These are phyloP conservation scores for Ataeniobius toweri DNA, from an alignment of 2,797 vertebrate genomes.

Conservation along the genomic window DNA sequence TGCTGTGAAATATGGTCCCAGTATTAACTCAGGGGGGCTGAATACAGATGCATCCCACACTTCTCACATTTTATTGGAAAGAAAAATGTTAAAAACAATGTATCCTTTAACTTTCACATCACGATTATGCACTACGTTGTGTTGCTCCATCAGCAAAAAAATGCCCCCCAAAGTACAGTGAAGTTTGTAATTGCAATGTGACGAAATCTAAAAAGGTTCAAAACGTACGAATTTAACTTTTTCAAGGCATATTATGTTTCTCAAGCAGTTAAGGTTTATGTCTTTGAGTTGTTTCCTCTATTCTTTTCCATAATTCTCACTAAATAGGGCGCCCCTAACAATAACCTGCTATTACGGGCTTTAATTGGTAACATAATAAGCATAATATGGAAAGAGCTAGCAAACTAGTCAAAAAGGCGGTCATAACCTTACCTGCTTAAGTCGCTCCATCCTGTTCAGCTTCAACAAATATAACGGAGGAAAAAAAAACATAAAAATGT, in stretches of 20 bases:
- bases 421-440: conserved; percentile 35
- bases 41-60: too few relatives aligned
- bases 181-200: background rate
- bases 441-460: conserved; percentile 34
- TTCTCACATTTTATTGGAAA: too few relatives aligned
- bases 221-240: background rate
- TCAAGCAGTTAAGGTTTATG: background rate
- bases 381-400: background rate
- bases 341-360: too few relatives aligned
- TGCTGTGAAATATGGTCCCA: too few relatives aligned
- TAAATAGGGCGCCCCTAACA: background rate
- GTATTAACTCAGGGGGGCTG: too few relatives aligned
- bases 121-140: too few relatives aligned
- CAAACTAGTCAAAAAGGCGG: background rate
- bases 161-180: background rate
- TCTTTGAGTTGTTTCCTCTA: background rate
- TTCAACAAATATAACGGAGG: background rate
- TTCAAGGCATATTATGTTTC: background rate
- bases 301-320: background rate
- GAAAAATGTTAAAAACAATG: too few relatives aligned
- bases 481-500: background rate
- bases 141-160: too few relatives aligned
- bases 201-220: background rate
- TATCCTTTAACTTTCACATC: too few relatives aligned
- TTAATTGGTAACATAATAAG: too few relatives aligned